Conservation (phyloP, 1,140 invertebrate genomes). For the Caerostris extrusa region DNA sequence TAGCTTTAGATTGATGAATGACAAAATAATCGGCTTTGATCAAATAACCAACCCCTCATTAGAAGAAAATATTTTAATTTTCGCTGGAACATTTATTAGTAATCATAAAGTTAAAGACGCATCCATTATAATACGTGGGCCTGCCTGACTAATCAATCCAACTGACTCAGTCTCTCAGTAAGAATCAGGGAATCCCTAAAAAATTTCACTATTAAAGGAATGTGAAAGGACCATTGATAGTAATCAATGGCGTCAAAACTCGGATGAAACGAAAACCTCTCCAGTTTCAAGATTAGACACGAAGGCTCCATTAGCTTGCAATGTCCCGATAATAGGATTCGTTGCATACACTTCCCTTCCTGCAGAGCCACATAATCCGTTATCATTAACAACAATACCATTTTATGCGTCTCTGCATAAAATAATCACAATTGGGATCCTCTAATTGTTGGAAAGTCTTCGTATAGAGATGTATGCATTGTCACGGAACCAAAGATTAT, state of each 20-base stretch:
- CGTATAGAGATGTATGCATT: background rate
- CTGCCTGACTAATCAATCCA: too few species aligned
- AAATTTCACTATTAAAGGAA: slow-evolving; percentile 13
- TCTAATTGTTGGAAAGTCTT: slow-evolving; percentile 44
- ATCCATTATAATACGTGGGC: too few species aligned
- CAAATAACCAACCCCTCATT: too few species aligned
- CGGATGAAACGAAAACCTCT: slow-evolving; percentile 49
- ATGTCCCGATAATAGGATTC: slow-evolving; percentile 61
- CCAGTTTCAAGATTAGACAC: slow-evolving; percentile 40
- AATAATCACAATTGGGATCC: background rate
- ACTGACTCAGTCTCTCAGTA: background rate
- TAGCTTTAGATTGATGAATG: too few species aligned
- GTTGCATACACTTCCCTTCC: background rate
- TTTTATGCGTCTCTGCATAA: slow-evolving; percentile 10
- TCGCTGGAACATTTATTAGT: too few species aligned
- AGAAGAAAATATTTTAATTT: too few species aligned
- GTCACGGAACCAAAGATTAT: slow-evolving; percentile 52
- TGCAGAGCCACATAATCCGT: slow-evolving; percentile 1
- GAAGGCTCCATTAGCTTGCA: slow-evolving; percentile 61
- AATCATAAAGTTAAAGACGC: too few species aligned
- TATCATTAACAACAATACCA: slow-evolving; percentile 68
- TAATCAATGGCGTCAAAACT: slow-evolving; percentile 44
- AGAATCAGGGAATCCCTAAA: background rate
- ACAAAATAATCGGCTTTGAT: too few species aligned
- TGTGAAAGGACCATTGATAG: background rate